Percentiles rank a stretch among this genome's conserved stretches.
These are phyloP conservation scores for Neuroterus valhalla DNA, from an alignment of 1,140 invertebrate genomes.

Conservation along the genomic window DNA sequence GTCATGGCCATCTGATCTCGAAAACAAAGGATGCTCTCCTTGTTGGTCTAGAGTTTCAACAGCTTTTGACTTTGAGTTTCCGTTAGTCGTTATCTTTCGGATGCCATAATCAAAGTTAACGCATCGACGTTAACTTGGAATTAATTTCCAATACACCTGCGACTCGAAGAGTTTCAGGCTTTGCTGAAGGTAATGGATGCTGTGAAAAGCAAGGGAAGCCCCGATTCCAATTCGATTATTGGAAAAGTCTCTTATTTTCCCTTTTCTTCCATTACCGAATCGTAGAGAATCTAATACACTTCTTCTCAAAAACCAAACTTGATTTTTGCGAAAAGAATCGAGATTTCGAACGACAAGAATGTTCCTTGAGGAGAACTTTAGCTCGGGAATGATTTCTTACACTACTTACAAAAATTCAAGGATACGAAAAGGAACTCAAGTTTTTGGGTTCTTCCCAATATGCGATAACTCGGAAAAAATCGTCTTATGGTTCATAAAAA, in stretches of 20 bases:
- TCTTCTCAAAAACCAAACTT: no score
- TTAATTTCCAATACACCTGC: conserved; percentile 66
- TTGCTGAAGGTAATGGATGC: neutral
- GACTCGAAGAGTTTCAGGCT: neutral
- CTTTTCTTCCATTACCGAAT: conserved; percentile 47
- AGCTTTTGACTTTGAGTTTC: neutral
- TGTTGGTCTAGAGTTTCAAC: neutral
- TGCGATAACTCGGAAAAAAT: no score
- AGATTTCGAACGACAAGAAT: no score
- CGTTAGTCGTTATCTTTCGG: neutral
- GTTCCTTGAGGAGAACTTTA: no score
- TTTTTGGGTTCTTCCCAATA: no score
- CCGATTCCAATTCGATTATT: conserved; percentile 58
- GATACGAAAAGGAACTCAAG: no score
- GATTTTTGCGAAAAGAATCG: no score
- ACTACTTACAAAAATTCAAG: no score
- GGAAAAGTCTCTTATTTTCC: conserved; percentile 60
- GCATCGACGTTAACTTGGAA: conserved; percentile 54
- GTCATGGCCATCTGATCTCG: neutral
- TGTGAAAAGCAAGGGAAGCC: neutral
- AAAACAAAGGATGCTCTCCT: neutral
- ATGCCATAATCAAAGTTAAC: neutral
- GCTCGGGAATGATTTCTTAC: no score
- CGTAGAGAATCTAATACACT: no score
- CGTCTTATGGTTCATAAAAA: no score